These are phyloP conservation scores for Myiotriccus ornatus DNA, from an alignment of 2,797 vertebrate genomes.

Conservation along the genomic window DNA sequence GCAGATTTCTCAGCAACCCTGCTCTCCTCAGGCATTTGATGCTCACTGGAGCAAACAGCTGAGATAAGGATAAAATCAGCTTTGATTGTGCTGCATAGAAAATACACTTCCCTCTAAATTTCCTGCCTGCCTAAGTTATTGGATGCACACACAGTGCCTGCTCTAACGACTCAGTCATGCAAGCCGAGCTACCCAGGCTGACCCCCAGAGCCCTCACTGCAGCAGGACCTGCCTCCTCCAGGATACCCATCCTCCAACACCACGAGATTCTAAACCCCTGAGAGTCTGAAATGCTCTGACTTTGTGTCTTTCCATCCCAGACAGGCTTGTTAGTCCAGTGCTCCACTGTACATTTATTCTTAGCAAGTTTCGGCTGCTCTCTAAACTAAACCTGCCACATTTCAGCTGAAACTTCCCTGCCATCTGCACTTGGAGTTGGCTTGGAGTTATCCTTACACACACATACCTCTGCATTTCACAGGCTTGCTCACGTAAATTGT, in stretches of 20 bases:
- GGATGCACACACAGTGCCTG: not conserved
- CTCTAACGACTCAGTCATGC: conserved; percentile 20
- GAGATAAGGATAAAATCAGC: conserved; percentile 38
- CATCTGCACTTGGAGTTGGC: not conserved
- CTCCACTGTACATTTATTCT: not conserved
- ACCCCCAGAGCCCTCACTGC: rapidly evolving
- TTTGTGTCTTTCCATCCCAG: not conserved
- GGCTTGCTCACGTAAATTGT: not conserved
- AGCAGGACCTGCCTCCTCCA: not conserved
- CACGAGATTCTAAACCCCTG: not conserved
- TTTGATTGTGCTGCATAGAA: conserved; percentile 52
- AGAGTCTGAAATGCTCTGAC: rapidly evolving
- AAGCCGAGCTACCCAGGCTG: not conserved
- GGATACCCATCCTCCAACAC: not conserved
- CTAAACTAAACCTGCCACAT: rapidly evolving
- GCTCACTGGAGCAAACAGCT: conserved; percentile 36
- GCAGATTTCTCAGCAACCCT: not conserved
- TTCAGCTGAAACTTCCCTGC: not conserved
- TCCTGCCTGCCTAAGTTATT: conserved; percentile 41
- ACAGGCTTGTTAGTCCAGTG: not conserved
- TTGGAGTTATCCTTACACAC: not conserved
- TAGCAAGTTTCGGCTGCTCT: not conserved
- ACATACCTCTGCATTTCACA: not conserved
- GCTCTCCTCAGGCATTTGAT: not conserved
- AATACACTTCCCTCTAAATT: conserved; percentile 54